Base-by-base conservation (phyloP, 2,888 invertebrate genomes). In the Dryocosmus kuriphilus region DNA sequence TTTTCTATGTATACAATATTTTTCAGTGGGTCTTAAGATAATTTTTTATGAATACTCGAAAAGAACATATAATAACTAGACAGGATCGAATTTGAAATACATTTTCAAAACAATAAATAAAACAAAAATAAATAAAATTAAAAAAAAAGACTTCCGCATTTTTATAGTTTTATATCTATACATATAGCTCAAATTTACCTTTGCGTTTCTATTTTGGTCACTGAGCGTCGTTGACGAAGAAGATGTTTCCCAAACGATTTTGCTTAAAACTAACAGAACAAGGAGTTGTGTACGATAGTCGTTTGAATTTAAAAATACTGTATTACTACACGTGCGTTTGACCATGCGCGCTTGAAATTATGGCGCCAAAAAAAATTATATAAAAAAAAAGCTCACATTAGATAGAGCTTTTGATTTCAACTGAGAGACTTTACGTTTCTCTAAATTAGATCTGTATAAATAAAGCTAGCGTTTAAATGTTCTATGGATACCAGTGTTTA, bases 321-420 rank as follows among this genome's bases (percentile, higher is more conserved):
- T n/a, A 51, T 30, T 46, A 41, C 41, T 46, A 51, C 30, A 30
- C n/a, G 19, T 71, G 51, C n/a, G 46, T 30, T 14, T 71, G 51
- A 71, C 30, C 71, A 71, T 71, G 71, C 71, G 71, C 71, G 46
- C 30, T 71, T 46, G 51, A n/a, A 30, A 51, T 46, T 71, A 71
- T 71, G 24, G 46, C n/a, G 32, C 46, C 19, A 71, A 51, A 24
- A 41, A 19, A 60, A 60, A 27, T 60, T 27, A 16, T 14, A 46
- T 8, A 51, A 65, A 30, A 51, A 27, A 30, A 30, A 51, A 22
- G 32, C 30, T 30, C 2, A 11, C 46, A 71, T 16, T 22, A 14
- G 22, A 27, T 6, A 11, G 2, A 71, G 30, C 19, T 24, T n/a
- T 6, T n/a, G n/a, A 7, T 27, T 55, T 55, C 9, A 55, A 51